These are phyloP conservation scores for Mola mola DNA, from an alignment of 2,113 vertebrate species.

Conservation along the genomic window DNA sequence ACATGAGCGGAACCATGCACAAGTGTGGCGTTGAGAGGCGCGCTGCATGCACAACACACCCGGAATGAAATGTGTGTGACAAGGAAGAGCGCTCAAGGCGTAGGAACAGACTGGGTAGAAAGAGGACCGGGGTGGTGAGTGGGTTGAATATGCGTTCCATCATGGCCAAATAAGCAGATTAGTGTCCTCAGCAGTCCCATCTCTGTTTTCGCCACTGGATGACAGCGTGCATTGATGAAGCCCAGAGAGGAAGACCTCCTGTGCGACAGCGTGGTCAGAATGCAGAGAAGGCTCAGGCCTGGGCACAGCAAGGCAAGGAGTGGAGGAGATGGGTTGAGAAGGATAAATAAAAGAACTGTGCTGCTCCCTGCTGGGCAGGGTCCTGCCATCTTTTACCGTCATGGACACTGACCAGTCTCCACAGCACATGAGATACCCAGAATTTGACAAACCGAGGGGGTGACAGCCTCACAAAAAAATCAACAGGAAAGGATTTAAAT, in stretches of 20 bases:
- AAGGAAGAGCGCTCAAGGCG: slow-evolving; percentile 40
- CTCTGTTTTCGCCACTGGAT: slow-evolving; percentile 21
- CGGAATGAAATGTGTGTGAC: slow-evolving; percentile 52
- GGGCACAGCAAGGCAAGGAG: slow-evolving; percentile 21
- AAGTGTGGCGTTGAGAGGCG: slow-evolving; percentile 10
- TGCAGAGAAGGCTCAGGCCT: slow-evolving; percentile 5
- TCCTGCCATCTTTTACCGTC: slow-evolving; percentile 15
- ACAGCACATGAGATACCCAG: not conserved
- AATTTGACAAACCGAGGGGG: too few relatives aligned
- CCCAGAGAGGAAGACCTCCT: slow-evolving; percentile 26
- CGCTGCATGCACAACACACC: slow-evolving; percentile 34
- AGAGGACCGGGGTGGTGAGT: slow-evolving; percentile 15
- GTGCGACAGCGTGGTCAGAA: slow-evolving; percentile 20
- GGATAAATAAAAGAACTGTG: slow-evolving; percentile 45
- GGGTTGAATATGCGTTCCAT: slow-evolving; percentile 43
- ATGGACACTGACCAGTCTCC: slow-evolving; percentile 13
- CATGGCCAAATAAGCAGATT: slow-evolving; percentile 49
- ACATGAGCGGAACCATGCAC: slow-evolving; percentile 8
- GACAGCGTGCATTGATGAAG: slow-evolving; percentile 41
- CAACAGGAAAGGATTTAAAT: too few relatives aligned
- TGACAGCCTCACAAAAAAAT: too few relatives aligned
- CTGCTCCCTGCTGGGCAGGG: slow-evolving; percentile 65
- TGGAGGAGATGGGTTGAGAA: slow-evolving; percentile 28
- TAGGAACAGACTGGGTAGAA: slow-evolving; percentile 2
- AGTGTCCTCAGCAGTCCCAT: slow-evolving; percentile 23